A percentile compares a stretch with the other conserved stretches of the same genome.
Evolutionary conservation across 2,113 vertebrate species (phyloP).

Genomic region (Eclectus roratus): DNA sequence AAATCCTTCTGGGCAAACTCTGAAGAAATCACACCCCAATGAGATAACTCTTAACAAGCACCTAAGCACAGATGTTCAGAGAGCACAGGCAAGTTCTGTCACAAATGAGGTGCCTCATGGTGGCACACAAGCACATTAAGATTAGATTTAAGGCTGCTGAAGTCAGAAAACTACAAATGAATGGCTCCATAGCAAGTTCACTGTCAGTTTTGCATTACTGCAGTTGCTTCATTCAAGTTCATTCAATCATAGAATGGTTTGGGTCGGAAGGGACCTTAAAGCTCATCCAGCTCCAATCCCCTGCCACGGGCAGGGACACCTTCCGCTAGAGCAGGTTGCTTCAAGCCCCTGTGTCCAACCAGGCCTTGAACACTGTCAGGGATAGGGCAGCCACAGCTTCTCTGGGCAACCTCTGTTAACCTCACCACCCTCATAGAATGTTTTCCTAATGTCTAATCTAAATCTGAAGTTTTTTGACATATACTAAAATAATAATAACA

Average conservation of each 20-base stretch:
- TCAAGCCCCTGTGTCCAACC: neutral
- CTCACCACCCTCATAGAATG: neutral
- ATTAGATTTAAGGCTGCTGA: neutral
- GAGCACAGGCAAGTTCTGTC: neutral
- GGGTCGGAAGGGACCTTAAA: neutral
- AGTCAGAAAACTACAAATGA: neutral
- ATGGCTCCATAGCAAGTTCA: neutral
- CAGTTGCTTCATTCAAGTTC: neutral
- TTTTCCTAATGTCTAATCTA: neutral
- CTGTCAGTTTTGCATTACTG: neutral
- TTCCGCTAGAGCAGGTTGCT: neutral
- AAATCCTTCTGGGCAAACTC: neutral
- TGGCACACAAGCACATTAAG: rapidly evolving
- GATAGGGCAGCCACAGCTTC: too few species aligned
- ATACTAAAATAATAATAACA: neutral
- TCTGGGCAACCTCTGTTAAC: neutral
- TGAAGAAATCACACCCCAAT: too few species aligned
- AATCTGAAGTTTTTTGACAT: neutral
- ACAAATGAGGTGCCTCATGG: neutral
- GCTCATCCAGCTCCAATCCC: neutral
- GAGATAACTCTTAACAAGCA: neutral
- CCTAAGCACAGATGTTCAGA: rapidly evolving
- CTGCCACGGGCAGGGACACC: neutral
- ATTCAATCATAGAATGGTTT: neutral
- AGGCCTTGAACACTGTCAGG: neutral